Evolutionary conservation across 2,888 invertebrate species (phyloP).

Genomic region (Pyrrhosoma nymphula): DNA sequence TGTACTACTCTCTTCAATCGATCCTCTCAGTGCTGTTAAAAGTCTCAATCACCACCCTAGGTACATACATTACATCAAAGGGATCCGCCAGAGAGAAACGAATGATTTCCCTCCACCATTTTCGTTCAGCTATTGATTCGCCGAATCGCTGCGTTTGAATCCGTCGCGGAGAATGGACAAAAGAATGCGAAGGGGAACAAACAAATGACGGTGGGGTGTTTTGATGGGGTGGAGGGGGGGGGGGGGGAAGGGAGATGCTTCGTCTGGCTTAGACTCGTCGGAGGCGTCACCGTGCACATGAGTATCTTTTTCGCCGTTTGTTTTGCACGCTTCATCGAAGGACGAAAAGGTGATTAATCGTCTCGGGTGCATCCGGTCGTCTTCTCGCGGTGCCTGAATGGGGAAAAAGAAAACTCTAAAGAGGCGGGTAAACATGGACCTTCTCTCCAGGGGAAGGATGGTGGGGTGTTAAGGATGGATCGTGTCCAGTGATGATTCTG

Average conservation of each 20-base stretch:
- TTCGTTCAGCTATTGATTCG: not conserved
- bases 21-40: not conserved
- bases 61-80: not conserved
- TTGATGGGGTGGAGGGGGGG: not conserved
- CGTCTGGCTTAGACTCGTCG: not conserved
- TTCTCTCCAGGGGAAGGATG: not conserved
- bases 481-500: not conserved
- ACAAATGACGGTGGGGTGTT: not conserved
- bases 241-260: not conserved
- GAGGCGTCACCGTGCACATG: not conserved
- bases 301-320: not conserved
- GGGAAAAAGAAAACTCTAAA: not conserved
- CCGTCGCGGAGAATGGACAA: not conserved
- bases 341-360: not conserved
- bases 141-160: not conserved
- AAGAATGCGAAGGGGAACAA: not conserved
- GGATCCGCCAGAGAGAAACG: not conserved
- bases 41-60: not conserved
- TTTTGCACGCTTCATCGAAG: not conserved
- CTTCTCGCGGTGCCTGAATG: not conserved
- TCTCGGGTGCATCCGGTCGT: conserved; percentile 4
- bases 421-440: not conserved
- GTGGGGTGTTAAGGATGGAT: not conserved
- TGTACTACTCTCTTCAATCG: too few relatives aligned
- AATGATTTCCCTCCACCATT: not conserved